Evolutionary conservation across 1,140 invertebrate genomes (phyloP).

Genomic region (Platyscapa corneri): DNA sequence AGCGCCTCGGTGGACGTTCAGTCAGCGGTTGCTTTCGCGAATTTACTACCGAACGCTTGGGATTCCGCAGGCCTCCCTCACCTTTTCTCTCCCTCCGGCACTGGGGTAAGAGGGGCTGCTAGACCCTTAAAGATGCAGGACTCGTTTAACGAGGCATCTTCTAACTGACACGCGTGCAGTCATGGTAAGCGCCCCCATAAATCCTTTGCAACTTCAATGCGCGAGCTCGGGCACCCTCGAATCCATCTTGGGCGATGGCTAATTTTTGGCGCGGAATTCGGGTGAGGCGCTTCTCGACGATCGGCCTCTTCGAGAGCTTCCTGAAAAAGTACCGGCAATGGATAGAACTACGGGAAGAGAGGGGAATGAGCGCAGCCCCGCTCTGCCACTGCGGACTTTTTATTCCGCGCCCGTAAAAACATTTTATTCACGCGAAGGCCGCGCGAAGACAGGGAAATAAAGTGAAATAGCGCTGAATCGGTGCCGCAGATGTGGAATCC

Average conservation of each 20-base stretch:
- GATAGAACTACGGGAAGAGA: background rate
- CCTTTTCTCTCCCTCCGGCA: slow-evolving; percentile 32
- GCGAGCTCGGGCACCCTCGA: background rate
- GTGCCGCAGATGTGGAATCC: slow-evolving; percentile 37
- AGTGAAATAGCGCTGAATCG: slow-evolving; percentile 40
- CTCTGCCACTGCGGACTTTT: background rate
- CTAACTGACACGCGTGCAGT: slow-evolving; percentile 3
- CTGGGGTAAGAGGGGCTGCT: background rate
- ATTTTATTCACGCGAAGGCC: background rate
- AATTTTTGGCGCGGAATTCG: background rate
- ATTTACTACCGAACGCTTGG: slow-evolving; percentile 42
- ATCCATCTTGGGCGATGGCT: slow-evolving; percentile 6
- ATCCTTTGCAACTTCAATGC: slow-evolving; percentile 23
- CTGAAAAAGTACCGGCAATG: too few species aligned
- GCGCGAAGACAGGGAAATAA: background rate
- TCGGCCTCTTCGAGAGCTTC: too few species aligned
- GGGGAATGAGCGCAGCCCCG: background rate
- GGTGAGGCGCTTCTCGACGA: background rate
- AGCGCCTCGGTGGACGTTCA: slow-evolving; percentile 47
- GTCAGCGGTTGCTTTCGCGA: slow-evolving; percentile 48
- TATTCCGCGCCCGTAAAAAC: slow-evolving; percentile 22
- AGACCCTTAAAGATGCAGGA: slow-evolving; percentile 55
- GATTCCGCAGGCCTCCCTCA: background rate
- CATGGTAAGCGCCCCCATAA: background rate
- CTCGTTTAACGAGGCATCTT: slow-evolving; percentile 53